Percentiles rank a stretch among this genome's conserved stretches.
Evolutionary conservation across 2,797 vertebrate species (phyloP).

Genomic region (Hydrocynus forskahlii): DNA sequence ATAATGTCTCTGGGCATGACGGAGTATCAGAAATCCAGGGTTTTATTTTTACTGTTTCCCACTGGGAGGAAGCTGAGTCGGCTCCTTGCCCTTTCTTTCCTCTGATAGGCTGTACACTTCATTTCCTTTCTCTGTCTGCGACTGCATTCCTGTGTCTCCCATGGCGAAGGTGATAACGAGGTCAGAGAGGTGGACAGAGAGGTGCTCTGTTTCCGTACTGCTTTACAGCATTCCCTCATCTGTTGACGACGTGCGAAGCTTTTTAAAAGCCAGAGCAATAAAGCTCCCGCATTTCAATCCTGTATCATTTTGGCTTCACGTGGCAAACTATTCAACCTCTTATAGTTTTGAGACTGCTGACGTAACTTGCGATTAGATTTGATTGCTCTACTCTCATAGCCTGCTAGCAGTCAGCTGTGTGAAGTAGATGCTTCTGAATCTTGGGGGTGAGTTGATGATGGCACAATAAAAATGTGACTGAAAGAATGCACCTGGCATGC

Average conservation of each 20-base stretch:
- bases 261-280: no score
- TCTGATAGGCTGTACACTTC: conserved; percentile 35
- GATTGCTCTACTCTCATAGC: no score
- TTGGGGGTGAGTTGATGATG: neutral
- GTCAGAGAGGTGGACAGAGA: neutral
- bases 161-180: conserved; percentile 23
- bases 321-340: no score
- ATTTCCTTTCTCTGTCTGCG: conserved; percentile 45
- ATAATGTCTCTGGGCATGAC: neutral
- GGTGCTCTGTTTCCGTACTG: neutral
- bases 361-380: no score
- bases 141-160: conserved; percentile 47
- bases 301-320: no score
- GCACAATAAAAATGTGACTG: neutral
- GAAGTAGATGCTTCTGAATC: neutral
- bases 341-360: no score
- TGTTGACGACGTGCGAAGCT: no score
- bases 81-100: conserved; percentile 52
- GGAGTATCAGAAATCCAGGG: neutral
- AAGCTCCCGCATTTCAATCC: no score
- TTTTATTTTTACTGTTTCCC: conserved; percentile 23
- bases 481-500: neutral
- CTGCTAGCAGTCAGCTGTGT: no score
- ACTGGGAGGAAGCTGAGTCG: conserved; percentile 44
- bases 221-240: neutral